Percentiles rank a stretch among this genome's conserved stretches.
phyloP scores from a whole-genome alignment of 2,113 vertebrate species.

The Bothrops jararaca region DNA sequence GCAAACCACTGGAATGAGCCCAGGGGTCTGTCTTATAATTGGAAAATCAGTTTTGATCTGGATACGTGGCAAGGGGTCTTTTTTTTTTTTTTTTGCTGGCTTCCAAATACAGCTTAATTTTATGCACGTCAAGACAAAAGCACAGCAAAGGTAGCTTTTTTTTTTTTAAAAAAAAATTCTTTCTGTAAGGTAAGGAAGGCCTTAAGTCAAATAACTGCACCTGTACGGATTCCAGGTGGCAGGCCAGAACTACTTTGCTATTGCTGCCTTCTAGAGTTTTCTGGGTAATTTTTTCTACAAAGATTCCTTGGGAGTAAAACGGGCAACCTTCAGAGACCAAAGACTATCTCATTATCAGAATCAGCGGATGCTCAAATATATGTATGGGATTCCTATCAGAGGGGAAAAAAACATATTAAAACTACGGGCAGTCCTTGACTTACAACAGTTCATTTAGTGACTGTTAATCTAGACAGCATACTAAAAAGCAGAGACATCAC shows the following conservation, averaged over 20 bases:
- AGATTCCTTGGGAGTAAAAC: too few relatives aligned
- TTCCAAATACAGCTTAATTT: not conserved
- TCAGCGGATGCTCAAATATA: not conserved
- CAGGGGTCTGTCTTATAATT: not conserved
- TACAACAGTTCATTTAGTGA: not conserved
- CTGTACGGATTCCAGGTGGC: not conserved
- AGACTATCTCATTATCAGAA: not conserved
- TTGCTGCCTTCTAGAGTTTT: not conserved
- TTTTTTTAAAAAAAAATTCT: not conserved
- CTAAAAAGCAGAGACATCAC: too few relatives aligned
- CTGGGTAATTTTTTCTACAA: not conserved
- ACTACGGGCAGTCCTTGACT: not conserved
- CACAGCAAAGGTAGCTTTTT: not conserved
- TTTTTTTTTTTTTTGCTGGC: not conserved
- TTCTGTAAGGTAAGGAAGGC: not conserved
- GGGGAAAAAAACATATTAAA: not conserved
- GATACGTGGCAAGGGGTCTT: not conserved
- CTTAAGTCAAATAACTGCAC: not conserved
- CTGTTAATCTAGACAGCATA: not conserved
- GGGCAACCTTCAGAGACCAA: not conserved
- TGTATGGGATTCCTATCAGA: not conserved
- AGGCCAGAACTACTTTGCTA: not conserved
- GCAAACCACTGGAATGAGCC: not conserved
- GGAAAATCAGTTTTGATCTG: not conserved
- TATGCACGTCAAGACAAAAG: not conserved